phyloP scores from a whole-genome alignment of 35 echinoderm and acorn worm species.

The Anneissia japonica region DNA sequence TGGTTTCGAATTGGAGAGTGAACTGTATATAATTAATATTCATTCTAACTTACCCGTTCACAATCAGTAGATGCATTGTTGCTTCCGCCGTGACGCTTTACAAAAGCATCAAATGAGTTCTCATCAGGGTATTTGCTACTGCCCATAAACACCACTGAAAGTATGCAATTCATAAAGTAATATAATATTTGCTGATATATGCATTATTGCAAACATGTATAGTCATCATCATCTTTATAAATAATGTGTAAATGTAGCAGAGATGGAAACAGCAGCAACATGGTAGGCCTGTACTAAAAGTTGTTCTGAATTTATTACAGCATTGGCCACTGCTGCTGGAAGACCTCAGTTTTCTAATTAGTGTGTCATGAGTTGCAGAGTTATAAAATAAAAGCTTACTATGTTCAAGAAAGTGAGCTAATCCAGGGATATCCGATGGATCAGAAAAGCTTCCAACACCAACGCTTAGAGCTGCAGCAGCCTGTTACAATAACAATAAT shows the following conservation, averaged over 20 bases:
- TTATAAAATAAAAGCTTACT: conserved; percentile 51
- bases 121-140: conserved; percentile 94
- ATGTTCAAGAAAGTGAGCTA: conserved; percentile 95
- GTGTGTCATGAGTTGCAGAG: no score
- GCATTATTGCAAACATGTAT: no score
- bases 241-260: no score
- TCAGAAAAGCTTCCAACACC: conserved; percentile 94
- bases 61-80: conserved; percentile 90
- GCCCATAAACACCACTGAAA: conserved; percentile 98
- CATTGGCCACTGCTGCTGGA: no score
- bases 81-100: conserved; percentile 77
- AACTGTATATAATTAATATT: no score
- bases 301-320: no score
- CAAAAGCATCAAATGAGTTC: conserved; percentile 91
- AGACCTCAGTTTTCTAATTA: no score
- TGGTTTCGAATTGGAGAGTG: no score
- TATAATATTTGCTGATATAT: no score
- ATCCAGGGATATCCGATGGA: conserved; percentile 85
- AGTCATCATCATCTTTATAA: no score
- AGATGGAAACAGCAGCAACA: no score
- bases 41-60: conserved; percentile 81
- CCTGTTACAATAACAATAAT: conserved; percentile 36
- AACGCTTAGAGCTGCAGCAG: conserved; percentile 86
- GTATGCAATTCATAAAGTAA: conserved; percentile 6
- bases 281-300: no score